A percentile compares a stretch with the other conserved stretches of the same genome.
Evolutionary conservation across 2,113 vertebrate species (phyloP).

Genomic region (Verasper variegatus): DNA sequence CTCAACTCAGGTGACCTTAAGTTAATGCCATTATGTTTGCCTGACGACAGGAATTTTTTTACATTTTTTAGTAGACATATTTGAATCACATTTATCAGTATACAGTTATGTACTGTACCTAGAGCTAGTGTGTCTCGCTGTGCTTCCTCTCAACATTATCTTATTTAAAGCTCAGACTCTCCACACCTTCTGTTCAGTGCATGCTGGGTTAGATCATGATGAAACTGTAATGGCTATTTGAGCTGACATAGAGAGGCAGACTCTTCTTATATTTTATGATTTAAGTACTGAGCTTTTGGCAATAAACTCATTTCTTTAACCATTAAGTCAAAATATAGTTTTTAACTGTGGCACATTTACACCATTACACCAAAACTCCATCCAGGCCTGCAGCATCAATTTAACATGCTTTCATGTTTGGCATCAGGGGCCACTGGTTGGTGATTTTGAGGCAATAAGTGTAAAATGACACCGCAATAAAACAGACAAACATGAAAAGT

Average conservation of each 20-base stretch:
- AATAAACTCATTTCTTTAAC: neutral
- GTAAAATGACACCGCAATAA: too few relatives aligned
- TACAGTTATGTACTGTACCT: neutral
- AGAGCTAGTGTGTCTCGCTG: neutral
- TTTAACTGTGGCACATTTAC: neutral
- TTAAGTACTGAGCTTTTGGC: neutral
- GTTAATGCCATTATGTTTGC: neutral
- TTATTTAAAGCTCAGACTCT: neutral
- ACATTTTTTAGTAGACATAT: neutral
- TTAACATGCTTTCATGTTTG: too few relatives aligned
- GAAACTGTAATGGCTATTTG: conserved; percentile 7
- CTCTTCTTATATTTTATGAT: neutral
- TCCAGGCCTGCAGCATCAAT: too few relatives aligned
- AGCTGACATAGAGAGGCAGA: neutral
- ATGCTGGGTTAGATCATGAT: conserved; percentile 7
- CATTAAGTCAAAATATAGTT: too few relatives aligned
- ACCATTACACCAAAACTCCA: too few relatives aligned
- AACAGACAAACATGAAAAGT: too few relatives aligned
- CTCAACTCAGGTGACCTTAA: neutral
- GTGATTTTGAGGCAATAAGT: too few relatives aligned
- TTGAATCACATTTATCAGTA: neutral
- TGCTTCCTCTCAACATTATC: too few relatives aligned
- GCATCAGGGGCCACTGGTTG: too few relatives aligned
- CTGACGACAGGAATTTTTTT: neutral
- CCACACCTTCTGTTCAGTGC: neutral